Percentiles rank a stretch among this genome's conserved stretches.
phyloP scores from a whole-genome alignment of 1,140 invertebrate genomes.

The Oppia nitens region DNA sequence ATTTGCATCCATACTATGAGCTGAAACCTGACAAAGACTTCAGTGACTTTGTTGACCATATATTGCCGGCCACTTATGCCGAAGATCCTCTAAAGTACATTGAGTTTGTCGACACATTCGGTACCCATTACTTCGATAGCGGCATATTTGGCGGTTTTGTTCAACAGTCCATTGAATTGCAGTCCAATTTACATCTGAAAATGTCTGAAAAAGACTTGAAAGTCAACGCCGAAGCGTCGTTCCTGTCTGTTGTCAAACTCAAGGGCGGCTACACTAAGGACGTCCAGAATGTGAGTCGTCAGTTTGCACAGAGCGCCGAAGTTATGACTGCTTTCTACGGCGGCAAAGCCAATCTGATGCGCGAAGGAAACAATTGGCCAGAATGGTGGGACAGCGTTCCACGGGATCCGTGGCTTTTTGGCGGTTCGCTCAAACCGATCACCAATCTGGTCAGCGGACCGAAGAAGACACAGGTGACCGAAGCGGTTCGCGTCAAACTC shows the following conservation, averaged over 20 bases:
- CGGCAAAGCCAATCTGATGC: not conserved
- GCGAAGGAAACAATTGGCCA: not conserved
- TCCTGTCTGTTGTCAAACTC: not conserved
- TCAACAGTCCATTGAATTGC: not conserved
- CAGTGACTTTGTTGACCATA: conserved; percentile 39
- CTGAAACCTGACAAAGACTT: conserved; percentile 31
- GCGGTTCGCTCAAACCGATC: not conserved
- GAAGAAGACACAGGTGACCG: not conserved
- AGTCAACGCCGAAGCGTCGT: not conserved
- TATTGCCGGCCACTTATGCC: conserved; percentile 2
- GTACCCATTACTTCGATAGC: conserved; percentile 10
- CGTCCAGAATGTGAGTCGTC: not conserved
- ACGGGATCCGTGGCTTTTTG: conserved; percentile 1
- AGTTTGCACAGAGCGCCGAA: not conserved
- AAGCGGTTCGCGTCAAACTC: not conserved
- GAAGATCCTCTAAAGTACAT: not conserved
- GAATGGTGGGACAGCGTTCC: not conserved
- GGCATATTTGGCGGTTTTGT: conserved; percentile 7
- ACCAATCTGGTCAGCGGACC: not conserved
- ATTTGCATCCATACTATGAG: conserved; percentile 1
- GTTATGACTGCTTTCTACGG: not conserved
- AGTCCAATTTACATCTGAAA: not conserved
- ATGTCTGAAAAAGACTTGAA: not conserved
- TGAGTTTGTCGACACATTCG: conserved; percentile 8
- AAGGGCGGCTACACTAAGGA: not conserved